Evolutionary conservation across 2,113 vertebrate genomes (phyloP).

Genomic region (Cephalopholis sonnerati): DNA sequence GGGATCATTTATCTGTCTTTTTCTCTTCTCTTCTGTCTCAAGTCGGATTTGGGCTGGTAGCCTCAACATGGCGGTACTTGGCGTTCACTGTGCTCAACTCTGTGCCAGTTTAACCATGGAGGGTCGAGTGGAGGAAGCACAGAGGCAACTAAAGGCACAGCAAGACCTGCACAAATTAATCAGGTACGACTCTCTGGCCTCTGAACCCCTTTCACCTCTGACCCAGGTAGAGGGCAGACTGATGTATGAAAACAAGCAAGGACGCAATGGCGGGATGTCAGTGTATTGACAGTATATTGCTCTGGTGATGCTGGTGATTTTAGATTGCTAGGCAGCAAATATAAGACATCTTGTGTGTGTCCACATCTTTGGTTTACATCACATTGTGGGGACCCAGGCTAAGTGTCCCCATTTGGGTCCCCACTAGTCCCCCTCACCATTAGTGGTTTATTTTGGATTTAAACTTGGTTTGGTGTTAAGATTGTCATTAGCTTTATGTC

Average conservation of each 20-base stretch:
- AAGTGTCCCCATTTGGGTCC: background rate
- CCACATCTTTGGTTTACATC: background rate
- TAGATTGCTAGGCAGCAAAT: no score
- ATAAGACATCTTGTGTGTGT: background rate
- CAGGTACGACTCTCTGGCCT: constrained; percentile 63
- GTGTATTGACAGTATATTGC: no score
- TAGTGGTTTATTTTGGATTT: background rate
- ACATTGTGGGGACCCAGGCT: background rate
- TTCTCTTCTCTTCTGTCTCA: background rate
- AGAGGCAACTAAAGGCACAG: constrained; percentile 78
- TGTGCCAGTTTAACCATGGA: constrained; percentile 85
- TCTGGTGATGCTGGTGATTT: no score
- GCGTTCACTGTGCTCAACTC: constrained; percentile 85
- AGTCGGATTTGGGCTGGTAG: constrained; percentile 75
- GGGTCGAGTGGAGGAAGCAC: constrained; percentile 83
- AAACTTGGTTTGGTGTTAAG: background rate
- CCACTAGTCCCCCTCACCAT: background rate
- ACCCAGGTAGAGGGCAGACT: background rate
- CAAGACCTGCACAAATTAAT: constrained; percentile 80
- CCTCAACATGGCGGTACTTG: constrained; percentile 82
- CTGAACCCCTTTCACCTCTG: background rate
- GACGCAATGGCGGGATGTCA: no score
- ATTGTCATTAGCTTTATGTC: background rate
- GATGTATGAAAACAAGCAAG: no score
- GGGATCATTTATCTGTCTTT: background rate